phyloP scores from a whole-genome alignment of 2,797 vertebrate genomes.

The Molothrus ater region DNA sequence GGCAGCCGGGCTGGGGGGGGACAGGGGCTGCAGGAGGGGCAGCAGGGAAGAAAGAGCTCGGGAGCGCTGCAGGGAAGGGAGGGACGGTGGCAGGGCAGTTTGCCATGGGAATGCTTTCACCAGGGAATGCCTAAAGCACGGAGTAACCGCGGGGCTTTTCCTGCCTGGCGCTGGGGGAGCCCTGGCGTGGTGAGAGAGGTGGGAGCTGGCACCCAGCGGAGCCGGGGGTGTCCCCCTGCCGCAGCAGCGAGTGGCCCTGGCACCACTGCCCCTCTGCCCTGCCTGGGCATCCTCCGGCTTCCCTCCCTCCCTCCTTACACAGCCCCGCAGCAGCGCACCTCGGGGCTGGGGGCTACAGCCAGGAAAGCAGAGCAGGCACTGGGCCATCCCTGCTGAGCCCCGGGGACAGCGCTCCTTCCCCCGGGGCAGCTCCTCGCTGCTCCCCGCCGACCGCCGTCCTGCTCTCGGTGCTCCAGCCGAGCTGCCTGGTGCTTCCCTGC shows the following conservation, averaged over 20 bases:
- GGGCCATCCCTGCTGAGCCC: neutral
- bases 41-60: neutral
- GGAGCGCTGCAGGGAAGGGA: neutral
- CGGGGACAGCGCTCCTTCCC: neutral
- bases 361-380: accelerated
- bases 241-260: neutral
- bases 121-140: neutral
- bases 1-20: neutral
- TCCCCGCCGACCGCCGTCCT: neutral
- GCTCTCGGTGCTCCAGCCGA: neutral
- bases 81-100: neutral
- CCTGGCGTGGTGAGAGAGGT: accelerated
- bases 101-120: neutral
- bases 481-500: neutral
- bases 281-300: neutral
- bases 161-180: neutral
- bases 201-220: accelerated
- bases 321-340: accelerated
- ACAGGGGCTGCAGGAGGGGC: neutral
- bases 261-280: accelerated
- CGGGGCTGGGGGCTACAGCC: neutral
- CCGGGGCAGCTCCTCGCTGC: neutral
- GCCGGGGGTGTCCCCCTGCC: neutral
- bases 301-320: neutral
- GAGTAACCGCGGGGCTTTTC: neutral